A percentile compares a stretch with the other conserved stretches of the same genome.
These are phyloP conservation scores for Acyrthosiphon pisum DNA, from an alignment of 1,140 invertebrate species.

Conservation along the genomic window DNA sequence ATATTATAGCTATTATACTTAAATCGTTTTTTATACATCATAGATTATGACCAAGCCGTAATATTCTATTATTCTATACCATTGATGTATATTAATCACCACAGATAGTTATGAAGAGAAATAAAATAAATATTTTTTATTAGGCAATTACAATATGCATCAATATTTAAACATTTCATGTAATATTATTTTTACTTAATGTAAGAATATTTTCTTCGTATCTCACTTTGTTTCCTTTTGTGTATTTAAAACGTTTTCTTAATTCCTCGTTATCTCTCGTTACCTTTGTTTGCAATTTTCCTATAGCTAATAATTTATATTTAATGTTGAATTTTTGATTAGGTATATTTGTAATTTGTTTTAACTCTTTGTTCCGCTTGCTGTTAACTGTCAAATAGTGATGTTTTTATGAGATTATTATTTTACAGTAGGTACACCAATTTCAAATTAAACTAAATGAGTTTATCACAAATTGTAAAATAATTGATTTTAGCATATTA, in stretches of 20 bases:
- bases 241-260: not conserved
- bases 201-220: too few species aligned
- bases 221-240: not conserved
- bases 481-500: not conserved
- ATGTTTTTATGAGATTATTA: not conserved
- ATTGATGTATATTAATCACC: too few species aligned
- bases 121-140: not conserved
- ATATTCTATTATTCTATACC: too few species aligned
- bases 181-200: too few species aligned
- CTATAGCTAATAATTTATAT: not conserved
- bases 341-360: not conserved
- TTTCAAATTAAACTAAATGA: not conserved
- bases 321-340: not conserved
- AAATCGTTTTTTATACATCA: too few species aligned
- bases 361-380: not conserved
- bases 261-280: not conserved
- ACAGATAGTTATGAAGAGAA: not conserved
- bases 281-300: not conserved
- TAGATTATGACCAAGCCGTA: too few species aligned
- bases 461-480: not conserved
- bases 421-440: not conserved
- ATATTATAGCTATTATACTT: too few species aligned
- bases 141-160: not conserved
- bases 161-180: not conserved
- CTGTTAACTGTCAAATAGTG: not conserved